A percentile compares a stretch with the other conserved stretches of the same genome.
Conservation (phyloP, 2,797 vertebrate genomes). For the Nasua narica region DNA sequence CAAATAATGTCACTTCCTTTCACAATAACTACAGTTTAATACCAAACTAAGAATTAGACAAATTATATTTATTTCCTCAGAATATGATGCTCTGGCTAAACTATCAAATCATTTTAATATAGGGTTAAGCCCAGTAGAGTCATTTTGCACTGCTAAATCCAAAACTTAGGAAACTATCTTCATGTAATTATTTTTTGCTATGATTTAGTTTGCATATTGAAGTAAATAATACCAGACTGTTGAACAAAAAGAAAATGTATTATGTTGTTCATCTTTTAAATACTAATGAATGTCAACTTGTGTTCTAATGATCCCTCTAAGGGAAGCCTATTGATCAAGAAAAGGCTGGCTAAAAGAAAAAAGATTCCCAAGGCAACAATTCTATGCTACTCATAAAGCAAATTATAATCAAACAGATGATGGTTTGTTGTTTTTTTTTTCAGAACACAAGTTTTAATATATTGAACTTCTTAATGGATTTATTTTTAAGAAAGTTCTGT, state of each 20-base stretch:
- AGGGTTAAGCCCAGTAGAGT: not conserved
- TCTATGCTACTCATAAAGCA: constrained; percentile 46
- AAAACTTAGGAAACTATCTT: not conserved
- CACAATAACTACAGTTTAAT: not conserved
- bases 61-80: constrained; percentile 23
- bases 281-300: constrained; percentile 60
- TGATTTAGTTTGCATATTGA: constrained; percentile 46
- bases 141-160: constrained; percentile 47
- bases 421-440: constrained; percentile 45
- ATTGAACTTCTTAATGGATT: constrained; percentile 56
- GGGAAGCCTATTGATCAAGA: constrained; percentile 1
- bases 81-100: not conserved
- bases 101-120: constrained; percentile 30
- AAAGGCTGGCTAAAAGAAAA: not conserved
- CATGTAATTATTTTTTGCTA: constrained; percentile 36
- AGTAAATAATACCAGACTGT: constrained; percentile 57
- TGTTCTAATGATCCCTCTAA: constrained; percentile 65
- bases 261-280: constrained; percentile 66
- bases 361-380: constrained; percentile 48
- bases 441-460: constrained; percentile 44
- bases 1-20: not conserved
- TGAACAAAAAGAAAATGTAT: constrained; percentile 60
- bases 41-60: not conserved
- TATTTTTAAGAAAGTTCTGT: constrained; percentile 38
- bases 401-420: constrained; percentile 65